Evolutionary conservation across 1,140 invertebrate species (phyloP).

Genomic region (Hycleus phaleratus): DNA sequence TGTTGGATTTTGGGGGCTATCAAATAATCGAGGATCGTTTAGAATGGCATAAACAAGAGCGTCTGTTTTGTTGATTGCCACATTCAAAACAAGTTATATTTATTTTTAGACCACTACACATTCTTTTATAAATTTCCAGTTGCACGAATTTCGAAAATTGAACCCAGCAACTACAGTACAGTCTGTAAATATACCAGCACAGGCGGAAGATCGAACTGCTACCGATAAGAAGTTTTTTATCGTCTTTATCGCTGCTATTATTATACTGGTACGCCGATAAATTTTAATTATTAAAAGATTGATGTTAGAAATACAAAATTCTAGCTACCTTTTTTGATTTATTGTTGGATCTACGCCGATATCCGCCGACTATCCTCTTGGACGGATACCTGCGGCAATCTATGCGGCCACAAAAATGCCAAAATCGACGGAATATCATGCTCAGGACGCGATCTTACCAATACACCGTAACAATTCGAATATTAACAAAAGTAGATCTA

Average conservation of each 20-base stretch:
- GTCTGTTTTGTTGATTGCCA: too few relatives aligned
- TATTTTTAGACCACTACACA: too few relatives aligned
- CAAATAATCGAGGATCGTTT: too few relatives aligned
- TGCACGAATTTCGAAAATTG: constrained; percentile 4
- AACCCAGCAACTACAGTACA: not conserved
- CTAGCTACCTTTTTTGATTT: constrained; percentile 2
- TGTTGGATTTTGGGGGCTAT: too few relatives aligned
- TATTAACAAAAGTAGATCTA: too few relatives aligned
- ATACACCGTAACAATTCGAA: not conserved
- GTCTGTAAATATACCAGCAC: constrained; percentile 3
- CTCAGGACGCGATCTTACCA: not conserved
- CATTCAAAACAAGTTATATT: too few relatives aligned
- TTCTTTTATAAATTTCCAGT: not conserved
- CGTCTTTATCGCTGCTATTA: not conserved
- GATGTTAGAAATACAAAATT: not conserved
- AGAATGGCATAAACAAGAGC: too few relatives aligned
- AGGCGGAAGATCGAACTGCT: constrained; percentile 1
- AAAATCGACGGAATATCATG: constrained; percentile 1
- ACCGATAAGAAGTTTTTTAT: constrained; percentile 4
- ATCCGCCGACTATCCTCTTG: not conserved
- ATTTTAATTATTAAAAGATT: not conserved
- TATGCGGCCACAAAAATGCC: not conserved
- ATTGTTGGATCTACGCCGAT: not conserved
- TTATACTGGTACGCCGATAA: not conserved
- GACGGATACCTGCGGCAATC: not conserved